Evolutionary conservation across 2,888 invertebrate genomes (phyloP).

Genomic region (Pantelozetes paolii): DNA sequence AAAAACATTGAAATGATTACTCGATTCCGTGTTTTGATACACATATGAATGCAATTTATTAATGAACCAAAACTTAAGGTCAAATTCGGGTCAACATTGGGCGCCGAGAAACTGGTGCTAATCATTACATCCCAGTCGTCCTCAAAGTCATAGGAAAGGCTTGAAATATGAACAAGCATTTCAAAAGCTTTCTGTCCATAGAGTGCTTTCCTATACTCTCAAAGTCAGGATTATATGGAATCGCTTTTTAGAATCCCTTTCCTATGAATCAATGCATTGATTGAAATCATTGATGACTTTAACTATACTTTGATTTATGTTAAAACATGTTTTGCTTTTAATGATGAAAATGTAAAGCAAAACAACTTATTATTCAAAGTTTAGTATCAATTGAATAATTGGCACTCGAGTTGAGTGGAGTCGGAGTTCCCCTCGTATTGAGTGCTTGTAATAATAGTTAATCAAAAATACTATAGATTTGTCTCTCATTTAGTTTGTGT

Average conservation of each 20-base stretch:
- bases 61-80: slow-evolving; percentile 53
- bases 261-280: neutral
- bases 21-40: slow-evolving; percentile 47
- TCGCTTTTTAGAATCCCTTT: neutral
- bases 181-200: neutral
- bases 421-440: slow-evolving; percentile 11
- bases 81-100: slow-evolving; percentile 52
- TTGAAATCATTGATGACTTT: no score
- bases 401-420: neutral
- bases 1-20: slow-evolving; percentile 28
- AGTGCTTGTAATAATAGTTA: neutral
- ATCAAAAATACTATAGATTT: neutral
- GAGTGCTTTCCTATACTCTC: neutral
- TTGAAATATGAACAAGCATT: slow-evolving; percentile 21
- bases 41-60: slow-evolving; percentile 52
- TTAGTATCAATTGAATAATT: slow-evolving; percentile 5
- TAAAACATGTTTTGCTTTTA: no score
- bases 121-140: slow-evolving; percentile 49
- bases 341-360: neutral
- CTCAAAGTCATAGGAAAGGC: slow-evolving; percentile 18
- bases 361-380: neutral
- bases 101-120: slow-evolving; percentile 52
- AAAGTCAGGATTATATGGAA: slow-evolving; percentile 3
- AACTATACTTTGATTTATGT: no score
- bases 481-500: neutral